Percentiles rank a stretch among this genome's conserved stretches.
Conservation (phyloP, 2,888 invertebrate genomes). For the Torymus auratus region DNA sequence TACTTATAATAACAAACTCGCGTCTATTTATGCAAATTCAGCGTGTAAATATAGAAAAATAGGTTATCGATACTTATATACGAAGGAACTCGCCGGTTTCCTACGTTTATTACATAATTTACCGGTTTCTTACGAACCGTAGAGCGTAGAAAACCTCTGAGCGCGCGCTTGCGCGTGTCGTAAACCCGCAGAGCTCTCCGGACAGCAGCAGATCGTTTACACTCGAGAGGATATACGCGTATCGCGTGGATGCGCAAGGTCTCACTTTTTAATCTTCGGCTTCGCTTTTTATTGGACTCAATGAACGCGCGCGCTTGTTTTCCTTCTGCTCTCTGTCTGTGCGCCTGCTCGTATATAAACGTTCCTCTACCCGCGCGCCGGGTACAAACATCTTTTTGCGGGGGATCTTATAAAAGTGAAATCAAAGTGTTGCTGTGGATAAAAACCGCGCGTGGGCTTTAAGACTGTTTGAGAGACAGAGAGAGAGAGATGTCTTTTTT, state of each 20-base stretch:
- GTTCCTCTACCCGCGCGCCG: not conserved
- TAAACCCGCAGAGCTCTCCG: not conserved
- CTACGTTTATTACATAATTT: conserved; percentile 47
- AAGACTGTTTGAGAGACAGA: too few relatives aligned
- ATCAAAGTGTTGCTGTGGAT: not conserved
- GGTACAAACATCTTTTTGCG: conserved; percentile 34
- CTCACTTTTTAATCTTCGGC: conserved; percentile 35
- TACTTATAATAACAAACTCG: conserved; percentile 10
- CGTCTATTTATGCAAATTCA: not conserved
- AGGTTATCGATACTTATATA: conserved; percentile 39
- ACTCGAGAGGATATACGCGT: not conserved
- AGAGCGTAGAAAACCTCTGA: conserved; percentile 6
- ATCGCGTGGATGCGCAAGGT: conserved; percentile 13
- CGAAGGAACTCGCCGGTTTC: conserved; percentile 24
- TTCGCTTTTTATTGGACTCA: conserved; percentile 24
- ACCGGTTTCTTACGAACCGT: conserved; percentile 10
- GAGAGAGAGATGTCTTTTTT: too few relatives aligned
- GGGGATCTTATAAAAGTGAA: conserved; percentile 21
- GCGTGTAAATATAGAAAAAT: conserved; percentile 34
- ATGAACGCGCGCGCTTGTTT: not conserved
- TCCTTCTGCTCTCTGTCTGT: not conserved
- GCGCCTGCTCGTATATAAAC: too few relatives aligned
- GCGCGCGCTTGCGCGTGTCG: not conserved
- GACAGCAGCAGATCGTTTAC: conserved; percentile 16
- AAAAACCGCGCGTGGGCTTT: too few relatives aligned